Evolutionary conservation across 2,888 invertebrate species (phyloP).

Genomic region (Pterostichus madidus): DNA sequence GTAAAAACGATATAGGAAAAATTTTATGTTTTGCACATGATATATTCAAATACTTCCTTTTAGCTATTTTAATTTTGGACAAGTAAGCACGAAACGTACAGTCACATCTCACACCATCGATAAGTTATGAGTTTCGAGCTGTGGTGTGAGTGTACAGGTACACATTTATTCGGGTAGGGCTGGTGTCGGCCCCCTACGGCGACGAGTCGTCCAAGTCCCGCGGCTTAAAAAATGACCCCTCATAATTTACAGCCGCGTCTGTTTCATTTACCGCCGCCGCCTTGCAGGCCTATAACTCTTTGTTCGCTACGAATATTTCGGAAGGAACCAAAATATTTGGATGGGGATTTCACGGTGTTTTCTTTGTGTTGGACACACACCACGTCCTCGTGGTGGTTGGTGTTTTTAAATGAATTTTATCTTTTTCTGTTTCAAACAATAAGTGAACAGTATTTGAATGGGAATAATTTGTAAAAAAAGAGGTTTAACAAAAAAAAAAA

Average conservation of each 20-base stretch:
- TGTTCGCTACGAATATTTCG: conserved; percentile 40
- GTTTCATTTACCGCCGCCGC: conserved; percentile 26
- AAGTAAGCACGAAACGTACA: not conserved
- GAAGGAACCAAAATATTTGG: conserved; percentile 42
- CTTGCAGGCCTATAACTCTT: conserved; percentile 4
- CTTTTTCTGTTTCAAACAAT: too few species aligned
- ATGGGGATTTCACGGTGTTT: not conserved
- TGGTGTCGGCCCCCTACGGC: conserved; percentile 56
- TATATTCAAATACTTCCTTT: too few species aligned
- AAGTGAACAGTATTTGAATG: too few species aligned
- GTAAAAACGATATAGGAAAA: too few species aligned
- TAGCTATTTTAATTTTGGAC: not conserved
- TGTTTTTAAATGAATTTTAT: too few species aligned
- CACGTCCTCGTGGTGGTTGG: too few species aligned
- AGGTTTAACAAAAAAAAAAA: too few species aligned
- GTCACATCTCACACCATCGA: not conserved
- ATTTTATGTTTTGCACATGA: not conserved
- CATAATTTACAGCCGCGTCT: conserved; percentile 56
- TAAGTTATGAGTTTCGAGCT: not conserved
- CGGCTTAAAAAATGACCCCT: conserved; percentile 55
- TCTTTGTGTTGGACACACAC: conserved; percentile 33
- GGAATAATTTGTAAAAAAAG: too few species aligned
- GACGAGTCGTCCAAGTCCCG: conserved; percentile 52
- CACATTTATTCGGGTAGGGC: conserved; percentile 41
- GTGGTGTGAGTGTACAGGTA: not conserved